Evolutionary conservation across 2,113 vertebrate genomes (phyloP).

Genomic region (Pollachius pollachius): DNA sequence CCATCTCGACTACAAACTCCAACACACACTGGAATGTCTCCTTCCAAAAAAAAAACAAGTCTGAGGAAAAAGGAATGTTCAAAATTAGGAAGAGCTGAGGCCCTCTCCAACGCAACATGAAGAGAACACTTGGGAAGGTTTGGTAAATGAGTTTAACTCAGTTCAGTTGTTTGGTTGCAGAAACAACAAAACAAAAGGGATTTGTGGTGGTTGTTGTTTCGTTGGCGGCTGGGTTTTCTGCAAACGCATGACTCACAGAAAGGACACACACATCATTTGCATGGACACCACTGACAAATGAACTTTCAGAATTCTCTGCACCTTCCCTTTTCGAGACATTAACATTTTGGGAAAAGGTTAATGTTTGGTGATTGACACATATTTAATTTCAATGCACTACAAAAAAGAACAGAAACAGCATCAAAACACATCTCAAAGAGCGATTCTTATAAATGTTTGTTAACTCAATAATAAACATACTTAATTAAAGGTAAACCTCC

Average conservation of each 20-base stretch:
- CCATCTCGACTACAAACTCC: too few relatives aligned
- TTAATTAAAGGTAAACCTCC: too few relatives aligned
- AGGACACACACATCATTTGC: conserved; percentile 62
- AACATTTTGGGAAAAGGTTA: conserved; percentile 69
- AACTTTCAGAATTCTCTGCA: conserved; percentile 62
- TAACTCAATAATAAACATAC: too few relatives aligned
- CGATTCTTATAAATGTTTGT: conserved; percentile 13
- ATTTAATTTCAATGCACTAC: conserved; percentile 28
- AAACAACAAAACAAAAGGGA: conserved; percentile 23
- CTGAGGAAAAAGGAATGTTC: too few relatives aligned
- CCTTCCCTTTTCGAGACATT: conserved; percentile 38
- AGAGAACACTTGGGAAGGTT: too few relatives aligned
- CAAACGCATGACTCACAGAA: conserved; percentile 52
- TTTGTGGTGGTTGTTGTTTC: conserved; percentile 14
- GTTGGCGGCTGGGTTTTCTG: conserved; percentile 14
- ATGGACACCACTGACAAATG: conserved; percentile 61
- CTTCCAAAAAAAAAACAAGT: too few relatives aligned
- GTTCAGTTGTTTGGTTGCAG: background rate
- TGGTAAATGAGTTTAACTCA: too few relatives aligned
- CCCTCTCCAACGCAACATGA: too few relatives aligned
- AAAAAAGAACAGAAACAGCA: background rate
- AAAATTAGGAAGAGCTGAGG: too few relatives aligned
- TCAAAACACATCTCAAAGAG: background rate
- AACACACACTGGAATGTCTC: too few relatives aligned
- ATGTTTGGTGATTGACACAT: conserved; percentile 53